Conservation (phyloP, 2,888 invertebrate genomes). For the Fragum fragum region DNA sequence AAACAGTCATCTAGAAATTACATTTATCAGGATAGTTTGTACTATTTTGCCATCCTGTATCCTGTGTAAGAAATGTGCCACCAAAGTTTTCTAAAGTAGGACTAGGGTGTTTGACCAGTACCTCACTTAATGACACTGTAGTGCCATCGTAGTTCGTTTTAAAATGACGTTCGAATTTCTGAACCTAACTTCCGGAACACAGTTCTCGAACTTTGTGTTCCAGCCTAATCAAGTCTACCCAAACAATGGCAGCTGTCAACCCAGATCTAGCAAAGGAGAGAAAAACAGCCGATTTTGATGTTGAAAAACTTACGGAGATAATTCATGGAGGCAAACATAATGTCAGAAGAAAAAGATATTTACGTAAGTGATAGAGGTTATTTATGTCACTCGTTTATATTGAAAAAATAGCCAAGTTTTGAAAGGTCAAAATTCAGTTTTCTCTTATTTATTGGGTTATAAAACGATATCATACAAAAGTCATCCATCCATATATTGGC, state of each 20-base stretch:
- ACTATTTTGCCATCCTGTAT: no score
- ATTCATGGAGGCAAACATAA: conserved; percentile 76
- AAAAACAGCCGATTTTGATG: conserved; percentile 79
- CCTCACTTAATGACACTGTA: no score
- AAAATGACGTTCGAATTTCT: neutral
- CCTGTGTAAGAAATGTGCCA: no score
- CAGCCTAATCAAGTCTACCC: conserved; percentile 6
- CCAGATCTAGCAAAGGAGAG: conserved; percentile 80
- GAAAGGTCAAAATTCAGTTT: conserved; percentile 11
- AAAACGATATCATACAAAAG: no score
- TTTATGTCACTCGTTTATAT: neutral
- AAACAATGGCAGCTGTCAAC: conserved; percentile 69
- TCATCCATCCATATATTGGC: no score
- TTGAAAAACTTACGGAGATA: conserved; percentile 78
- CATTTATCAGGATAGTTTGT: no score
- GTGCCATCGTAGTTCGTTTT: no score
- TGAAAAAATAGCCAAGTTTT: neutral
- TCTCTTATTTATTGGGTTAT: neutral
- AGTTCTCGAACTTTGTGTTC: neutral
- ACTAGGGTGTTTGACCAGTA: no score
- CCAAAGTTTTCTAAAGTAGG: no score
- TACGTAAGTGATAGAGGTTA: conserved; percentile 68
- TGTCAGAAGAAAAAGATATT: conserved; percentile 72
- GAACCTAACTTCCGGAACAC: neutral
- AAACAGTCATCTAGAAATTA: no score